phyloP scores from a whole-genome alignment of 2,888 invertebrate genomes.

The Xestia ashworthii region DNA sequence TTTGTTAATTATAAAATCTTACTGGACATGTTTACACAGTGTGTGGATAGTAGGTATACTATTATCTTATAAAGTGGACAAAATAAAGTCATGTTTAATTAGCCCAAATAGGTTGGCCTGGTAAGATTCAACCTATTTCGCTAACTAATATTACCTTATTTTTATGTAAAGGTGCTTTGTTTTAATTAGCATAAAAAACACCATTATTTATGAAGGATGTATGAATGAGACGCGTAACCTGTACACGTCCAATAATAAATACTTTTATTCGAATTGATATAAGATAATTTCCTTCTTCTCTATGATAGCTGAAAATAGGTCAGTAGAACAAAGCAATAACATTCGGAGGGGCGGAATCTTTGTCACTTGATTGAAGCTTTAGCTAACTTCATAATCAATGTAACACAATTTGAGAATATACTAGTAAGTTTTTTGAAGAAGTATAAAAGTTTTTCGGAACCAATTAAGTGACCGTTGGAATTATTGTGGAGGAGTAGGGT shows the following conservation, averaged over 20 bases:
- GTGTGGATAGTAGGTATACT: background rate
- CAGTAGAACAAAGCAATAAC: slow-evolving; percentile 69
- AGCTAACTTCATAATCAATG: slow-evolving; percentile 32
- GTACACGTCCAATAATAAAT: background rate
- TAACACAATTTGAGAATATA: slow-evolving; percentile 6
- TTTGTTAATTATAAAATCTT: no score
- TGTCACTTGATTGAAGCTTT: slow-evolving; percentile 30
- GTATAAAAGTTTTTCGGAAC: slow-evolving; percentile 57
- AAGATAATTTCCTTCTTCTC: background rate
- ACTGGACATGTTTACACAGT: no score
- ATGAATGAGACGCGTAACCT: background rate
- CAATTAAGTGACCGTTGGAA: slow-evolving; percentile 42
- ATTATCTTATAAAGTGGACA: no score
- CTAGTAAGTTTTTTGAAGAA: slow-evolving; percentile 20
- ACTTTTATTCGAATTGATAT: background rate
- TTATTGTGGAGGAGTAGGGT: slow-evolving; percentile 57
- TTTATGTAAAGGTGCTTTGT: background rate
- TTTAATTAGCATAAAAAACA: background rate
- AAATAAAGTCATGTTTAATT: background rate
- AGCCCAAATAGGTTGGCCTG: background rate
- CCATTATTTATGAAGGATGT: background rate
- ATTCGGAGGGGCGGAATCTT: slow-evolving; percentile 30
- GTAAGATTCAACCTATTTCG: background rate
- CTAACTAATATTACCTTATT: background rate
- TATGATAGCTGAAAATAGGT: slow-evolving; percentile 72